phyloP scores from a whole-genome alignment of 1,140 invertebrate genomes.

The Drosophila paulistorum region DNA sequence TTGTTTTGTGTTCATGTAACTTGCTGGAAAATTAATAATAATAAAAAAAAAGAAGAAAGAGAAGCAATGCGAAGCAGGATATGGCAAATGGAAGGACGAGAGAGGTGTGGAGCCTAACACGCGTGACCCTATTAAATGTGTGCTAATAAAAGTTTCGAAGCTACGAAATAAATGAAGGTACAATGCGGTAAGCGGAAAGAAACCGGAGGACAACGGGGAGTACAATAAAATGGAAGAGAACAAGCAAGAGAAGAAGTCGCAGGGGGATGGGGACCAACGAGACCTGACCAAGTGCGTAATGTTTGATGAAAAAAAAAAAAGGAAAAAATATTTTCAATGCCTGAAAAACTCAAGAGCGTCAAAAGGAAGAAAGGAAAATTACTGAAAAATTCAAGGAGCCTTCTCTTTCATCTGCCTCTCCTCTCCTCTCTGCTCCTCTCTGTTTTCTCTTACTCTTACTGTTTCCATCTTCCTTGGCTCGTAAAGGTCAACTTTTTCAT shows the following conservation, averaged over 20 bases:
- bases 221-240: slow-evolving; percentile 1
- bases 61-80: background rate
- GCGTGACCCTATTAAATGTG: slow-evolving; percentile 81
- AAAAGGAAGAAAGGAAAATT: slow-evolving; percentile 59
- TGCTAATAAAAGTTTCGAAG: slow-evolving; percentile 76
- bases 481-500: slow-evolving; percentile 74
- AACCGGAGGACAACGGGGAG: background rate
- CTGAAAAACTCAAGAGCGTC: slow-evolving; percentile 27
- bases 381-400: slow-evolving; percentile 72
- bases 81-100: background rate
- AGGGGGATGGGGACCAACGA: background rate
- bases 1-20: slow-evolving; percentile 74
- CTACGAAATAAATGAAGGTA: slow-evolving; percentile 37
- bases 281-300: slow-evolving; percentile 59
- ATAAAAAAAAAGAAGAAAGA: slow-evolving; percentile 67
- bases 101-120: slow-evolving; percentile 43
- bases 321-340: background rate
- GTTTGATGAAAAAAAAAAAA: slow-evolving; percentile 40
- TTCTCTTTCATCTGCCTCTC: background rate
- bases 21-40: slow-evolving; percentile 81
- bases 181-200: slow-evolving; percentile 15
- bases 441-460: too few relatives aligned
- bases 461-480: slow-evolving; percentile 1
- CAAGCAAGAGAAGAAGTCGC: background rate
- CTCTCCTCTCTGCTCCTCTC: background rate